A percentile compares a stretch with the other conserved stretches of the same genome.
Conservation (phyloP, 1,140 invertebrate species). For the Drosophila virilis region DNA sequence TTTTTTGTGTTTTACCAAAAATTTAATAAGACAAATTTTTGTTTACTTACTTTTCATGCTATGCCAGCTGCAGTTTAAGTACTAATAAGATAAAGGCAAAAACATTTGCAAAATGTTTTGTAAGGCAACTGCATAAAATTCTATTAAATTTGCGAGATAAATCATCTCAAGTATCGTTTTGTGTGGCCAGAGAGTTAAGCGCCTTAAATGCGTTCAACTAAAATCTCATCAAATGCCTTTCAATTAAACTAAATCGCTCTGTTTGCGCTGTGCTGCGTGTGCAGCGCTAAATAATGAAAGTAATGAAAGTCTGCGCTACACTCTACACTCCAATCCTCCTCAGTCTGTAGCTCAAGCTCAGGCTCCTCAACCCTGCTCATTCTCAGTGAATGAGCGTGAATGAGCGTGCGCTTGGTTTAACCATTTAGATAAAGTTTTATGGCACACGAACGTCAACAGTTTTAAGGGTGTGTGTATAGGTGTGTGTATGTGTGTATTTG, state of each 20-base stretch:
- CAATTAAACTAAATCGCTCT: conserved; percentile 64
- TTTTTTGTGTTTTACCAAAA: not conserved
- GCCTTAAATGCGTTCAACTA: conserved; percentile 41
- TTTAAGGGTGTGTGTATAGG: conserved; percentile 9
- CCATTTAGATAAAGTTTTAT: conserved; percentile 82
- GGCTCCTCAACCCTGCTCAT: conserved; percentile 9
- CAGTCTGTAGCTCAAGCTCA: not conserved
- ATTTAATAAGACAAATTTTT: not conserved
- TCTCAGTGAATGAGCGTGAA: conserved; percentile 52
- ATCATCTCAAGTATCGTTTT: conserved; percentile 7
- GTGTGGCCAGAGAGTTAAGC: conserved; percentile 11
- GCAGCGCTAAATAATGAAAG: conserved; percentile 53
- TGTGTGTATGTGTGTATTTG: not conserved
- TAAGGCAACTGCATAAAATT: conserved; percentile 26
- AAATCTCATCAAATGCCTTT: conserved; percentile 65
- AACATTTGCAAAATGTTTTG: conserved; percentile 10
- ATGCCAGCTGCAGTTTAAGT: not conserved
- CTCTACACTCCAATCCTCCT: not conserved
- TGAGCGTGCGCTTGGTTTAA: conserved; percentile 61
- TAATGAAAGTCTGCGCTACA: conserved; percentile 42
- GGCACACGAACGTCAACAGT: conserved; percentile 64
- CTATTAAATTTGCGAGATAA: conserved; percentile 32
- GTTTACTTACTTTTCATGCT: not conserved
- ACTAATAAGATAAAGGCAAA: not conserved
- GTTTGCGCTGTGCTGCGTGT: conserved; percentile 44